Evolutionary conservation across 2,113 vertebrate genomes (phyloP), one percentile per base, ranked within the genome.

Genomic region (Cepphus grylle): DNA sequence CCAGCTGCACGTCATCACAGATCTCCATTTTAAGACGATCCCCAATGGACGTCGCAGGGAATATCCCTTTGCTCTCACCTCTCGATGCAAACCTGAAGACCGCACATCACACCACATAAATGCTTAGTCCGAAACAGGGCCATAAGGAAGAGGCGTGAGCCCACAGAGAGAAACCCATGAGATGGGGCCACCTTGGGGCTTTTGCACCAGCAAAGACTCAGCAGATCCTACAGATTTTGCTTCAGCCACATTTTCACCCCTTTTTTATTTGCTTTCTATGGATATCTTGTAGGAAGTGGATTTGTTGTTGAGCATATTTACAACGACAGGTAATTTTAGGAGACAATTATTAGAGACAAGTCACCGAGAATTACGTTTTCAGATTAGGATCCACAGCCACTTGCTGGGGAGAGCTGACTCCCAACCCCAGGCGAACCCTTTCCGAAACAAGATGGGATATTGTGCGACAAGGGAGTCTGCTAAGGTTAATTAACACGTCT

Each of bases 61-160:
- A 58, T 19, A 36, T 21, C 40, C 17, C 26, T 71, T 84, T 42
- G 21, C 42, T 56, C 8, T 63, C 25, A 50, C 5, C 50, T 58
- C 42, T 58, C 15, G 0, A 8, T 27, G 49, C 40, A 71, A 62
- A 84, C 26, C 42, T 32, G 25, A 42, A 63, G 72, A 71, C 47
- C 1, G 0, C 15, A 30, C 1, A 0, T 50, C 59, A 18, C 20
- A 17, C 11, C n/a, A 50, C 15, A 10, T 23, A 74, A 43, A 19
- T 34, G 11, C 52, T 9, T 20, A 43, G 21, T 17, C 67, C 62
- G 43, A 77, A 56, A 45, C 2, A 8, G n/a, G 15, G 9, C 16
- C 21, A 5, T 32, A 32, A 47, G 8, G 26, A 74, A 55, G 25
- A 32, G 7, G 10, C 18, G 7, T 1, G 7, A 38, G 3, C 27